Evolutionary conservation across 37 sponge, comb jelly and placozoan genomes (phyloP).

Genomic region (Ephydatia muelleri): DNA sequence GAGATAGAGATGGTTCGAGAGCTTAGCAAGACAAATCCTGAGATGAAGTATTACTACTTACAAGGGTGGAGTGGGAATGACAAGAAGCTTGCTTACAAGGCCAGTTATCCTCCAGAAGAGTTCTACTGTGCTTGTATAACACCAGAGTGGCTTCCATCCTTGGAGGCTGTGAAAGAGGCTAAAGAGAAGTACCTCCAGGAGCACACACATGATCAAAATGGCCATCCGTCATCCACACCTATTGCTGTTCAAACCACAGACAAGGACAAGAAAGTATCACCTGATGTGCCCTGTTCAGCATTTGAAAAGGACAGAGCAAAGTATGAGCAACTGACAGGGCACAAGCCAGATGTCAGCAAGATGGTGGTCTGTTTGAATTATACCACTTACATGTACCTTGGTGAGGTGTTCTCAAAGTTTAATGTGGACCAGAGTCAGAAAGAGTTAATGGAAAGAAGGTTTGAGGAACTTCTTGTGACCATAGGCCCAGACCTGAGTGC

Average conservation of each 20-base stretch:
- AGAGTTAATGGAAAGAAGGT: conserved; percentile 53
- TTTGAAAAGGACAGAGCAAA: conserved; percentile 28
- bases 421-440: conserved; percentile 16
- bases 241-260: not conserved
- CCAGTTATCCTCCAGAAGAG: conserved; percentile 84
- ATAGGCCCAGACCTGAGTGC: conserved; percentile 51
- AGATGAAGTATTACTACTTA: conserved; percentile 87
- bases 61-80: conserved; percentile 86
- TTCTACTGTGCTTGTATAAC: conserved; percentile 82
- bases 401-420: conserved; percentile 36
- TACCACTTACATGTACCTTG: conserved; percentile 42
- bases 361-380: conserved; percentile 72
- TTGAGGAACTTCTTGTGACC: conserved; percentile 50
- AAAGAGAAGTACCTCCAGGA: conserved; percentile 25
- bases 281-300: conserved; percentile 26
- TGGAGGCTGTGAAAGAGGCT: conserved; percentile 50
- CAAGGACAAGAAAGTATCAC: not conserved
- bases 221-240: not conserved
- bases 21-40: conserved; percentile 50
- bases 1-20: conserved; percentile 79
- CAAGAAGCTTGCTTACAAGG: conserved; percentile 86
- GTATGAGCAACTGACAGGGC: conserved; percentile 18
- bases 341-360: conserved; percentile 22
- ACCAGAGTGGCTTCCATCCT: conserved; percentile 54
- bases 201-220: not conserved